Evolutionary conservation across 2,797 vertebrate species (phyloP).

Genomic region (Myotis myotis): DNA sequence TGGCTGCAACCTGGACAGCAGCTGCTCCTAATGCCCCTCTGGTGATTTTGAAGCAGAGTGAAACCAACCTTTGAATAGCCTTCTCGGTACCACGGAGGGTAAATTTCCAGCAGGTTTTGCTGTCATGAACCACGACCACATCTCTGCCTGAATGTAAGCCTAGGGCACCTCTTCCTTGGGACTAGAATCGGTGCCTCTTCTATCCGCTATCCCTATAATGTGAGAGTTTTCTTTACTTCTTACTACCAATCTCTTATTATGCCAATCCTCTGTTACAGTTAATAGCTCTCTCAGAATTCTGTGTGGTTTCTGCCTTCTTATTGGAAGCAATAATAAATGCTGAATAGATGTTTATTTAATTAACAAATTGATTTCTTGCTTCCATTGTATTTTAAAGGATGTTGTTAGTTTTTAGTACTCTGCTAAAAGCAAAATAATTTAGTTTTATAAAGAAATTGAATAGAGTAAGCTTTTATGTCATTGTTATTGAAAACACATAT

Average conservation of each 20-base stretch:
- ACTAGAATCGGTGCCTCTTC: not conserved
- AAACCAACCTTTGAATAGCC: not conserved
- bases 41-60: not conserved
- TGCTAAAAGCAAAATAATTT: not conserved
- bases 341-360: not conserved
- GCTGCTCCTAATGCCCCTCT: too few species aligned
- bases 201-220: rapidly evolving
- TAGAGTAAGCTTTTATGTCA: not conserved
- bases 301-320: not conserved
- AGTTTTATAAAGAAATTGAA: not conserved
- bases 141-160: too few species aligned
- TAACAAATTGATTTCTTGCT: not conserved
- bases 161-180: not conserved
- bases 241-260: not conserved
- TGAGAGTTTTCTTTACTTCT: not conserved
- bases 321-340: not conserved
- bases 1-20: not conserved
- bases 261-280: not conserved
- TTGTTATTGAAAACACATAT: not conserved
- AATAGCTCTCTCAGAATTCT: not conserved
- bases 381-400: not conserved
- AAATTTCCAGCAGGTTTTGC: not conserved
- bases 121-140: not conserved
- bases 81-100: not conserved
- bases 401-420: not conserved